Conservation (phyloP, 2,888 invertebrate species). For the Tinea semifulvella region DNA sequence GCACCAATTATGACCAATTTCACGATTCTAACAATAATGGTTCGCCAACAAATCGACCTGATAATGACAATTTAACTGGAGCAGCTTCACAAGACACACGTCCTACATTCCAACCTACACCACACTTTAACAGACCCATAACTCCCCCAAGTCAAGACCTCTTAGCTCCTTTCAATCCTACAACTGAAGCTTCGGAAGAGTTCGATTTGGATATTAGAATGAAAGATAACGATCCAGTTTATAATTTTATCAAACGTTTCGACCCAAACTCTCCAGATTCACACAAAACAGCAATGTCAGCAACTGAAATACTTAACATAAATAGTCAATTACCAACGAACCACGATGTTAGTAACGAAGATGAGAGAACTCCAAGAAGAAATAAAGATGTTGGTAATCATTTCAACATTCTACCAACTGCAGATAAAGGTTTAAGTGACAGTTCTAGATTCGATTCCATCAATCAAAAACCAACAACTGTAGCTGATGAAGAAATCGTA, state of each 20-base stretch:
- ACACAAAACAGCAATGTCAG: constrained; percentile 45
- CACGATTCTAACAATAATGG: too few species aligned
- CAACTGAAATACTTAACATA: constrained; percentile 44
- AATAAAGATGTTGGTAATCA: constrained; percentile 37
- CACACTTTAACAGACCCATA: constrained; percentile 19
- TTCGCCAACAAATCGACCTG: constrained; percentile 7
- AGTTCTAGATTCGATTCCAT: constrained; percentile 36
- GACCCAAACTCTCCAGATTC: constrained; percentile 50
- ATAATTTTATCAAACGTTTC: constrained; percentile 55
- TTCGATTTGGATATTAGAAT: constrained; percentile 29
- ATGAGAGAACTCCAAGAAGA: constrained; percentile 40
- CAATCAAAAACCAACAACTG: constrained; percentile 33
- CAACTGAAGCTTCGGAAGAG: constrained; percentile 30
- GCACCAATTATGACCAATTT: neutral
- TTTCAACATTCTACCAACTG: constrained; percentile 36
- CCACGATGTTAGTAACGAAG: constrained; percentile 43
- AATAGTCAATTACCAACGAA: constrained; percentile 47
- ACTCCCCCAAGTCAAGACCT: constrained; percentile 36
- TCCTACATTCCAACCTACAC: constrained; percentile 32
- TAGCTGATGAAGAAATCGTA: constrained; percentile 12
- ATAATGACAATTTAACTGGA: constrained; percentile 22
- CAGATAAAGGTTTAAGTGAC: constrained; percentile 32
- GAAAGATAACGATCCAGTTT: constrained; percentile 35
- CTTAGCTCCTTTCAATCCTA: constrained; percentile 33
- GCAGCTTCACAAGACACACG: constrained; percentile 35